phyloP scores from a whole-genome alignment of 2,888 invertebrate species.

The Meliscaeva auricollis region DNA sequence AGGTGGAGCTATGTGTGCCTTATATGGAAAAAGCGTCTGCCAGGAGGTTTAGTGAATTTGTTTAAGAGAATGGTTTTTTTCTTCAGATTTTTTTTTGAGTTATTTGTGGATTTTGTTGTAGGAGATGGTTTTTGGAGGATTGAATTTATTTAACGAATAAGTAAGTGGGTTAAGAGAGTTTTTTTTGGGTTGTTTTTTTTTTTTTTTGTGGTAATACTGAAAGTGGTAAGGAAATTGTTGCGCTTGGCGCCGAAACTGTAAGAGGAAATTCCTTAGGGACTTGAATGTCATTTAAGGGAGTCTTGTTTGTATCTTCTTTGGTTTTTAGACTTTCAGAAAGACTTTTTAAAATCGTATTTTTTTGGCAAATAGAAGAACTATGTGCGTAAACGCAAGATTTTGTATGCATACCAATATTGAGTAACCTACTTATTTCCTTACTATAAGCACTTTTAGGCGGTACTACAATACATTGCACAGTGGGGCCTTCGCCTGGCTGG shows the following conservation, averaged over 20 bases:
- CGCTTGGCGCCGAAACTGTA: slow-evolving; percentile 55
- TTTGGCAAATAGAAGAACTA: too few species aligned
- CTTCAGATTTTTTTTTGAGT: slow-evolving; percentile 13
- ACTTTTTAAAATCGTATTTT: too few species aligned
- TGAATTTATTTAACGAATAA: slow-evolving; percentile 57
- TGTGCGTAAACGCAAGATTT: too few species aligned
- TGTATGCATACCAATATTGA: too few species aligned
- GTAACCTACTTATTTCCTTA: too few species aligned
- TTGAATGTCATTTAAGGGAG: too few species aligned
- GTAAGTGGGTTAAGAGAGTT: slow-evolving; percentile 32
- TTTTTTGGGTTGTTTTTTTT: slow-evolving; percentile 2
- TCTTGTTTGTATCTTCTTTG: too few species aligned
- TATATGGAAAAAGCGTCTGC: slow-evolving; percentile 68
- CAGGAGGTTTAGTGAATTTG: slow-evolving; percentile 44
- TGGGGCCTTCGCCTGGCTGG: too few species aligned
- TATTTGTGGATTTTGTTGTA: slow-evolving; percentile 59
- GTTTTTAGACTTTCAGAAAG: too few species aligned
- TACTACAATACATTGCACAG: too few species aligned
- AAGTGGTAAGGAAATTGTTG: slow-evolving; percentile 1
- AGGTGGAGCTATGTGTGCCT: slow-evolving; percentile 72
- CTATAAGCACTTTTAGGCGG: too few species aligned
- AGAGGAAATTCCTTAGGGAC: slow-evolving; percentile 13
- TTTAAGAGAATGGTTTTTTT: slow-evolving; percentile 32
- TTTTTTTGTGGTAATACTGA: background rate
- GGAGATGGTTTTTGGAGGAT: slow-evolving; percentile 65